Percentiles rank a stretch among this genome's conserved stretches.
phyloP scores from a whole-genome alignment of 2,888 invertebrate genomes.

The Smittia sp. region DNA sequence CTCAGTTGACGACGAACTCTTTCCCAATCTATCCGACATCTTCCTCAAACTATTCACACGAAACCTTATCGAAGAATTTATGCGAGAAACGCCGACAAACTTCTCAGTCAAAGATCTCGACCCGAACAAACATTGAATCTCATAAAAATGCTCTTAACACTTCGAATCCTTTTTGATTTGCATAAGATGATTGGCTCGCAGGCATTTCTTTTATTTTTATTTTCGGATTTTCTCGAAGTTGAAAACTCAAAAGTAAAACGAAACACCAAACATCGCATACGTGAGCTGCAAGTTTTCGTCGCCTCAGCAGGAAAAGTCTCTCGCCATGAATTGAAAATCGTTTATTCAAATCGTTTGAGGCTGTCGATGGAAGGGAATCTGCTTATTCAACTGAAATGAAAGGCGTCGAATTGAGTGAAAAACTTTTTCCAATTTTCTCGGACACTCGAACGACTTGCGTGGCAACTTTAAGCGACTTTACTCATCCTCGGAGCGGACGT shows the following conservation, averaged over 20 bases:
- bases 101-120: too few relatives aligned
- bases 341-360: neutral
- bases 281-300: neutral
- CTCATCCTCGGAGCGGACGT: neutral
- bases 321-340: conserved; percentile 1
- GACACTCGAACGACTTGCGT: neutral
- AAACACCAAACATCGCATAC: neutral
- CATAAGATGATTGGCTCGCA: neutral
- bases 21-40: too few relatives aligned
- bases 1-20: too few relatives aligned
- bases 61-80: too few relatives aligned
- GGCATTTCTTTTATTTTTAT: neutral
- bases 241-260: neutral
- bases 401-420: neutral
- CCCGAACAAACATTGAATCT: too few relatives aligned
- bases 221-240: neutral
- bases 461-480: neutral
- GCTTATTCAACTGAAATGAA: neutral
- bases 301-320: neutral
- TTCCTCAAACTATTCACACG: too few relatives aligned
- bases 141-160: too few relatives aligned
- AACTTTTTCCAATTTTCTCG: neutral
- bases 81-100: too few relatives aligned
- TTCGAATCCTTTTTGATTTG: neutral
- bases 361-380: neutral